phyloP scores from a whole-genome alignment of 2,113 vertebrate species.

The Trichomycterus rosablanca region DNA sequence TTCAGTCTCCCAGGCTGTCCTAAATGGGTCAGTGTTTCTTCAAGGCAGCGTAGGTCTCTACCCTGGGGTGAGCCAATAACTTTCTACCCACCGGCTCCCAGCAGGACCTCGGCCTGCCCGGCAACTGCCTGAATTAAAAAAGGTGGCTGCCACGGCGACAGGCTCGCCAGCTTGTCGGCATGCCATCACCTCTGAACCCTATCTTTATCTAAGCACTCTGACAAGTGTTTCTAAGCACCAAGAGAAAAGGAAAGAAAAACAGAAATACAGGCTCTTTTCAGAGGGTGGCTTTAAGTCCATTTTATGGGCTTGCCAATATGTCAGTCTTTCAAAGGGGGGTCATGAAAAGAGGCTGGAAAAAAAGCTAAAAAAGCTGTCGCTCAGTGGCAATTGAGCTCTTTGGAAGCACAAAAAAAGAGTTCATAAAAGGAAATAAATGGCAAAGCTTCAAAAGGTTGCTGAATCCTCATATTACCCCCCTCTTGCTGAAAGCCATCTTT shows the following conservation, averaged over 20 bases:
- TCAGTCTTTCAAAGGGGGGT: constrained; percentile 51
- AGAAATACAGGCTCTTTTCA: constrained; percentile 49
- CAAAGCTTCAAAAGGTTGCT: constrained; percentile 39
- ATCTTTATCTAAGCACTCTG: constrained; percentile 57
- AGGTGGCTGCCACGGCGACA: constrained; percentile 62
- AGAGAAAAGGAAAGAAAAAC: constrained; percentile 24
- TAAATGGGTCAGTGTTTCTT: constrained; percentile 57
- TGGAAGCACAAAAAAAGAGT: constrained; percentile 69
- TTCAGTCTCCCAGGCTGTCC: constrained; percentile 47
- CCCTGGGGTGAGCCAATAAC: constrained; percentile 60
- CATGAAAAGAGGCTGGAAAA: constrained; percentile 48
- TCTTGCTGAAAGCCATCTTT: constrained; percentile 9
- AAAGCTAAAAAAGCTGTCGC: constrained; percentile 58
- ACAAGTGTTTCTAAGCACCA: constrained; percentile 54
- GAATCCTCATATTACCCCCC: constrained; percentile 16
- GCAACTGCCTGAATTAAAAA: constrained; percentile 69
- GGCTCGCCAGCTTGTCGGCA: constrained; percentile 47
- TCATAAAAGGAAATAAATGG: constrained; percentile 65
- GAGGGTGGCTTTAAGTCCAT: constrained; percentile 49
- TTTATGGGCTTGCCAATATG: constrained; percentile 60
- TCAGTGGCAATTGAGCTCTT: constrained; percentile 63
- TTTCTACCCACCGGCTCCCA: constrained; percentile 58
- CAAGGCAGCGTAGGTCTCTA: constrained; percentile 51
- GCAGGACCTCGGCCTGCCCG: constrained; percentile 63
- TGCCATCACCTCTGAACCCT: constrained; percentile 64